Evolutionary conservation across 2,797 vertebrate genomes (phyloP).

Genomic region (Premnoplex brunnescens): DNA sequence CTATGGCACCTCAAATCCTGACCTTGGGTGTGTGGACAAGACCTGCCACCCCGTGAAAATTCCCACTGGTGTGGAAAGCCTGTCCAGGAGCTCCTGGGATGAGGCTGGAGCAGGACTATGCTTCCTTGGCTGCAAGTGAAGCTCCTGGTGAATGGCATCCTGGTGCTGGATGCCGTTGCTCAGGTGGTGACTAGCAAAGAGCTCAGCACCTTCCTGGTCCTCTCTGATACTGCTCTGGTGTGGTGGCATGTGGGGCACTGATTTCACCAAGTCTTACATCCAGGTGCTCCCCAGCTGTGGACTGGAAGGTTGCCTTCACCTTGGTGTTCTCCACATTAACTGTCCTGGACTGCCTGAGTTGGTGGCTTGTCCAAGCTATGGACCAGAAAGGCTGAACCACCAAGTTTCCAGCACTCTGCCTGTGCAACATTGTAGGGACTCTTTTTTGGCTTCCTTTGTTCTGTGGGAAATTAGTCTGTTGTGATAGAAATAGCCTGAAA

Average conservation of each 20-base stretch:
- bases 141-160: neutral
- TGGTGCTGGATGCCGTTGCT: fast-evolving
- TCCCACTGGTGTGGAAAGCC: neutral
- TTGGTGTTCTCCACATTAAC: fast-evolving
- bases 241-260: fast-evolving
- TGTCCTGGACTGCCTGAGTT: neutral
- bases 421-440: fast-evolving
- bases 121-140: neutral
- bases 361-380: neutral
- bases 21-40: neutral
- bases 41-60: neutral
- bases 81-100: fast-evolving
- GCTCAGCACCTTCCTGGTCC: neutral
- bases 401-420: fast-evolving
- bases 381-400: neutral
- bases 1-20: fast-evolving
- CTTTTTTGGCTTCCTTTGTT: neutral
- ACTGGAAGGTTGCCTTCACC: neutral
- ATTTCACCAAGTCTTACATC: fast-evolving
- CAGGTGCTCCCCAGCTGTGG: neutral
- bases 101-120: neutral
- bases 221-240: fast-evolving
- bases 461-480: neutral
- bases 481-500: neutral
- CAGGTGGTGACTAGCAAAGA: neutral